Base-by-base conservation (phyloP, 1,140 invertebrate species). In the Bombus impatiens region DNA sequence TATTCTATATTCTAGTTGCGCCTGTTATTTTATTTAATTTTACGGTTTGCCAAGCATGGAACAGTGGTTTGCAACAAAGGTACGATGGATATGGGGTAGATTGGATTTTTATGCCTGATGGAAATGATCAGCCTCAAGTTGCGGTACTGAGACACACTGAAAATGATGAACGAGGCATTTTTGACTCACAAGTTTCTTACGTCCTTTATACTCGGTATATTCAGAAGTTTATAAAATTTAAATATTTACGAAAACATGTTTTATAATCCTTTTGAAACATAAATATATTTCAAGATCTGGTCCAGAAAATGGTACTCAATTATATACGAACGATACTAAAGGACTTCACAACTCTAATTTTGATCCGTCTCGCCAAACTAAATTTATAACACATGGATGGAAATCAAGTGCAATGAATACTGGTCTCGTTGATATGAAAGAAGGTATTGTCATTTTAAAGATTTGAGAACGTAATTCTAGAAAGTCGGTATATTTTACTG, bases 351-450 rank as follows among this genome's bases (percentile, higher is more conserved):
- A 88, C n/a, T 95, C 95, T 4, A 89, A 95, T 76, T 97, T 97
- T 86, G 95, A 97, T 83, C 89, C 95, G 15, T 94, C 94, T 3
- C 96, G 95, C 83, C 94, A 95, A 70, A 96, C 96, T 3, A 97
- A 96, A 92, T 95, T 97, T 37, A 94, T 98, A 53, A 96, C 97
- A 40, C 98, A 98, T 90, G 98, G 98, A 1, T 98, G 96, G 96
- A 95, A 96, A 87, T 97, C 96, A 0, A 95, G 94, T 84, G 95
- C 95, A 28, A 92, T 93, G 28, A 95, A 92, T 40, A 37, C 79
- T 32, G 91, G 91, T 44, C 86, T 93, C 32, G 25, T 90, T 9
- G 85, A 92, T 1, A 92, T 95, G 90, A 95, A 94, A 92, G 85
- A 93, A 87, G 94, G 95, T 95, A 92, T 74, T 72, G 35, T 37